These are phyloP conservation scores for Ichneumoninae sp. DNA, from an alignment of 2,888 invertebrate genomes.

Conservation along the genomic window DNA sequence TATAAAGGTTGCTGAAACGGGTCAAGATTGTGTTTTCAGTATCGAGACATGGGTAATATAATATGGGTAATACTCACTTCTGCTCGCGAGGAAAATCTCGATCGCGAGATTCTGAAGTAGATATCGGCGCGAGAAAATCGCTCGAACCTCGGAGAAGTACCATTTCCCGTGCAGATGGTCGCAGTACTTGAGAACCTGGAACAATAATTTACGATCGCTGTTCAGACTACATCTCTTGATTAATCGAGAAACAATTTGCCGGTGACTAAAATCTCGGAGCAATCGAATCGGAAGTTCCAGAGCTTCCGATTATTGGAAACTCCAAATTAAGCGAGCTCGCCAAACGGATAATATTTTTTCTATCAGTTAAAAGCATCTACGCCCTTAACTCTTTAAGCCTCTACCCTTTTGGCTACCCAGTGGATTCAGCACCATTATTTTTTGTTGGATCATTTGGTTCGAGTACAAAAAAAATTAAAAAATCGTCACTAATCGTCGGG, in stretches of 20 bases:
- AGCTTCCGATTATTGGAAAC: no score
- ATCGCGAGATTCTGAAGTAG: constrained; percentile 98
- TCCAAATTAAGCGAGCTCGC: no score
- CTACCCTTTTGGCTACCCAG: no score
- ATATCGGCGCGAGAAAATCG: constrained; percentile 98
- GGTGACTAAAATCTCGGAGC: no score
- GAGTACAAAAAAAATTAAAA: constrained; percentile 3
- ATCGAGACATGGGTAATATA: no score
- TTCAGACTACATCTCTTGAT: not conserved
- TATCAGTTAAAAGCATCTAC: no score
- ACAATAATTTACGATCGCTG: constrained; percentile 76
- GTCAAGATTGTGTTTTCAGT: not conserved
- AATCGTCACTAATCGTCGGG: constrained; percentile 3
- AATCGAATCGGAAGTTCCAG: no score
- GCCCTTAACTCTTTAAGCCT: no score
- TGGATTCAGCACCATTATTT: no score
- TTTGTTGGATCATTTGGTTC: no score
- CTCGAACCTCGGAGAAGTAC: constrained; percentile 99
- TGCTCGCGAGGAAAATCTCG: constrained; percentile 99
- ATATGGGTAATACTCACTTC: constrained; percentile 92
- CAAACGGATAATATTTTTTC: no score
- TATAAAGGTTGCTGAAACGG: no score
- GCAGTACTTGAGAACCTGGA: constrained; percentile 97
- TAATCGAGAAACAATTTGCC: not conserved
- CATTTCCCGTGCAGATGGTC: constrained; percentile 99